Conservation (phyloP, 2,113 vertebrate genomes). For the Eclectus roratus region DNA sequence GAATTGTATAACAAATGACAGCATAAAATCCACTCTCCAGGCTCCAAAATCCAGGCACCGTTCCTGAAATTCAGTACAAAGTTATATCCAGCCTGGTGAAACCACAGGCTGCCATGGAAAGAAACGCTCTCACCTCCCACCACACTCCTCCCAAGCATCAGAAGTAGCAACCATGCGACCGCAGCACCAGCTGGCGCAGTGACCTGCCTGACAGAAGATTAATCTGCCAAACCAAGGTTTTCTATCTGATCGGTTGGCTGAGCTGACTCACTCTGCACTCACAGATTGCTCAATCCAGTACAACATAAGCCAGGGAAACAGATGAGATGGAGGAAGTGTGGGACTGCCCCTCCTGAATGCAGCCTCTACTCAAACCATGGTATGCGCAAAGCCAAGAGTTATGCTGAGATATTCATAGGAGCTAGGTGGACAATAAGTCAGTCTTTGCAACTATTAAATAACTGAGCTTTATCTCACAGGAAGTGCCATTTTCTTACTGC, state of each 20-base stretch:
- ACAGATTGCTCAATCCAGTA: neutral
- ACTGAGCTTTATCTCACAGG: neutral
- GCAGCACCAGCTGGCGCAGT: neutral
- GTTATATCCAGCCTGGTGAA: neutral
- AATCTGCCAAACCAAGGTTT: conserved; percentile 6
- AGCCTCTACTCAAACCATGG: neutral
- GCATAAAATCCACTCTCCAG: neutral
- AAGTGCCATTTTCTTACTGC: neutral
- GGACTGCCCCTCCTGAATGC: neutral
- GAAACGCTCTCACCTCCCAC: neutral
- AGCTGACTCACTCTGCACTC: neutral
- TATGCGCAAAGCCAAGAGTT: neutral
- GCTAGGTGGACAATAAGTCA: neutral
- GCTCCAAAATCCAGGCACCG: neutral
- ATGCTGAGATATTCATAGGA: neutral
- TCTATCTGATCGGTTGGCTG: neutral
- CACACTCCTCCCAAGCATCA: neutral
- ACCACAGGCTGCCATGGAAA: neutral
- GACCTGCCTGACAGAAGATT: neutral
- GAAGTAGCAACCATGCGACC: neutral
- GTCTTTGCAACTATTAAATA: neutral
- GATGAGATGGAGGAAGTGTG: neutral
- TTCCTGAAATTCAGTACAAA: neutral
- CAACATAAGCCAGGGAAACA: neutral
- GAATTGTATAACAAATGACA: neutral